Percentiles rank a stretch among this genome's conserved stretches.
These are phyloP conservation scores for Eugnorisma glareosa DNA, from an alignment of 2,888 invertebrate species.

Conservation along the genomic window DNA sequence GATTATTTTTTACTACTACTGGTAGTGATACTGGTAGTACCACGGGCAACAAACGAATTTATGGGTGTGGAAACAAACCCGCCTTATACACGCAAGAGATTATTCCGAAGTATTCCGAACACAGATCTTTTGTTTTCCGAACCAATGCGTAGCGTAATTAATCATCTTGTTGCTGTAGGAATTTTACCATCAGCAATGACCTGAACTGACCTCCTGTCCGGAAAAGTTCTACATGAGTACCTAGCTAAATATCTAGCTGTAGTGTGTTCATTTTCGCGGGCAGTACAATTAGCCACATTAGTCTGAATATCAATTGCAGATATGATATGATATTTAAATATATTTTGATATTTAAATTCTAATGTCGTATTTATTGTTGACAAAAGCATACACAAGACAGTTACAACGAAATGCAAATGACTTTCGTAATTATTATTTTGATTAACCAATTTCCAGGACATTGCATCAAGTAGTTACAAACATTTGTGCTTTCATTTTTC, in stretches of 20 bases:
- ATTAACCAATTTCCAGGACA: not conserved
- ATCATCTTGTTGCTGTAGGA: not conserved
- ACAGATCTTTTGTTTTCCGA: constrained; percentile 14
- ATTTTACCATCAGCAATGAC: not conserved
- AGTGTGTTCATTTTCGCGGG: not conserved
- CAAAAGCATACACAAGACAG: not conserved
- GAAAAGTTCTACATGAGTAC: constrained; percentile 1
- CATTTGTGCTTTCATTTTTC: not conserved
- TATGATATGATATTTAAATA: no score
- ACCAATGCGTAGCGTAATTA: constrained; percentile 2
- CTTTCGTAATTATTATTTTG: not conserved
- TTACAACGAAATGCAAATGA: not conserved
- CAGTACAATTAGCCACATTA: not conserved
- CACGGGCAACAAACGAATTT: no score
- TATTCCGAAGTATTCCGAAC: not conserved
- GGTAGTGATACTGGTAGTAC: no score
- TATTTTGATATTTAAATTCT: not conserved
- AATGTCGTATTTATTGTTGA: not conserved
- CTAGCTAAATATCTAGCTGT: not conserved
- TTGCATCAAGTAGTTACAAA: not conserved
- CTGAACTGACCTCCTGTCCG: not conserved
- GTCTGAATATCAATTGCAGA: no score
- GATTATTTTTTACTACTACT: no score
- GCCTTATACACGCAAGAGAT: not conserved
- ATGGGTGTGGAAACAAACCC: not conserved